Evolutionary conservation across 2,797 vertebrate genomes (phyloP), one percentile per base, ranked within the genome.

Genomic region (Aulostomus chinensis): DNA sequence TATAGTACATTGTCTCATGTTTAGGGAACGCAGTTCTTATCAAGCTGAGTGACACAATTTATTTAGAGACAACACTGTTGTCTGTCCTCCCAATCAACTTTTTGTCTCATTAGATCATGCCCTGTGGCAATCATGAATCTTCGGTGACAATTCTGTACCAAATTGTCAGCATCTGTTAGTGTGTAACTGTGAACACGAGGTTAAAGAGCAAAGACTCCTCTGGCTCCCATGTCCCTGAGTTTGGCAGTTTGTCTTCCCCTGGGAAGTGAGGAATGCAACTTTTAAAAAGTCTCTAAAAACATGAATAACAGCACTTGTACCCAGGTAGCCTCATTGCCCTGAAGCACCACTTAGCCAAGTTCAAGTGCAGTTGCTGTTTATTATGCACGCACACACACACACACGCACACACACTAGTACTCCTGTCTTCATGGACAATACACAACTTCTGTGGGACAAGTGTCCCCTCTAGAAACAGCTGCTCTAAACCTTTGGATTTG

Each of bases 181-280:
- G n/a, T n/a, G 41, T 45, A 41, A 12, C 41, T 73, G 58, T 49
- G 58, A 70, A 30, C 10, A 8, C 18, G 17, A 56, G 63, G 60
- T 78, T 69, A 63, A 59, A 69, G 43, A 75, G 31, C 41, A 47
- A 60, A 49, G 36, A 40, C 40, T 60, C 31, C 33, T 62, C 60
- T 37, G 62, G 58, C 67, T 83, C 72, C 62, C 64, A 71, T 64
- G 80, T 85, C 82, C 63, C 65, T 46, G 58, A 52, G 38, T 62
- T 47, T 39, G 58, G 65, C 30, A 41, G 53, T 76, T 84, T 68
- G 33, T 81, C 64, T 80, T 72, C 69, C 55, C 62, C 24, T 50
- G 68, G 73, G 81, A 84, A 77, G 66, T 42, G 28, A 79, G 72
- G 79, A 84, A 81, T 83, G 72, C 74, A 73, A 79, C 62, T 74